These are phyloP conservation scores for Drosophila littoralis DNA, from an alignment of 1,140 invertebrate species.

Conservation along the genomic window DNA sequence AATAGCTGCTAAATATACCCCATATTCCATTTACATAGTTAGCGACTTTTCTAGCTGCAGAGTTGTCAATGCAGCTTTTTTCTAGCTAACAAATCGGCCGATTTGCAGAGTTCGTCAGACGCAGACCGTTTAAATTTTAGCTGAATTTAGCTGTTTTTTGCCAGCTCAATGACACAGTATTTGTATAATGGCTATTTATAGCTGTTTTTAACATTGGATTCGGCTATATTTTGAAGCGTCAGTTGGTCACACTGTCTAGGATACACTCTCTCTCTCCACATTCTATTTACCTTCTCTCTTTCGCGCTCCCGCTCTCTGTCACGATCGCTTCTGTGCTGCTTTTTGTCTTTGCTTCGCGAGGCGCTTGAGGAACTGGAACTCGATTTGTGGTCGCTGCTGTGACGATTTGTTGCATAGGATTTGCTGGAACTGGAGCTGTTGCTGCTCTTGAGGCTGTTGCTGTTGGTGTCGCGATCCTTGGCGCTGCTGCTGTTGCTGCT, in stretches of 20 bases:
- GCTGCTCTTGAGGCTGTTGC: slow-evolving; percentile 35
- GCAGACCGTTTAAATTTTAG: too few relatives aligned
- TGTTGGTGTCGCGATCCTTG: slow-evolving; percentile 40
- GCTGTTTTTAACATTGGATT: too few relatives aligned
- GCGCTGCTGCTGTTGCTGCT: slow-evolving; percentile 24
- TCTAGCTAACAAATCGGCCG: too few relatives aligned
- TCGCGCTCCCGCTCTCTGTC: slow-evolving; percentile 52
- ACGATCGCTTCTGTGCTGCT: slow-evolving; percentile 63
- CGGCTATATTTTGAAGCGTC: too few relatives aligned
- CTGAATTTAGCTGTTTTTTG: too few relatives aligned
- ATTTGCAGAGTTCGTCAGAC: too few relatives aligned
- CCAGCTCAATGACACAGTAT: too few relatives aligned
- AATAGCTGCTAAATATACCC: too few relatives aligned
- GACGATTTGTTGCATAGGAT: slow-evolving; percentile 47
- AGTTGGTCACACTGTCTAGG: too few relatives aligned
- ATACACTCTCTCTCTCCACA: background rate
- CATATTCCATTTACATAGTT: background rate
- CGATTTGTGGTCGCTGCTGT: slow-evolving; percentile 44
- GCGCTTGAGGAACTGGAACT: slow-evolving; percentile 53
- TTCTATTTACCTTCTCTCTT: slow-evolving; percentile 52
- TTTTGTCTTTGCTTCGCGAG: slow-evolving; percentile 68
- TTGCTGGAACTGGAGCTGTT: slow-evolving; percentile 41
- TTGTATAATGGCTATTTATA: too few relatives aligned
- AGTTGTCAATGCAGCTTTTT: too few relatives aligned
- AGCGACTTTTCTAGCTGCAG: too few relatives aligned